A percentile compares a stretch with the other conserved stretches of the same genome.
Evolutionary conservation across 2,797 vertebrate species (phyloP).

Genomic region (Monodelphis domestica): DNA sequence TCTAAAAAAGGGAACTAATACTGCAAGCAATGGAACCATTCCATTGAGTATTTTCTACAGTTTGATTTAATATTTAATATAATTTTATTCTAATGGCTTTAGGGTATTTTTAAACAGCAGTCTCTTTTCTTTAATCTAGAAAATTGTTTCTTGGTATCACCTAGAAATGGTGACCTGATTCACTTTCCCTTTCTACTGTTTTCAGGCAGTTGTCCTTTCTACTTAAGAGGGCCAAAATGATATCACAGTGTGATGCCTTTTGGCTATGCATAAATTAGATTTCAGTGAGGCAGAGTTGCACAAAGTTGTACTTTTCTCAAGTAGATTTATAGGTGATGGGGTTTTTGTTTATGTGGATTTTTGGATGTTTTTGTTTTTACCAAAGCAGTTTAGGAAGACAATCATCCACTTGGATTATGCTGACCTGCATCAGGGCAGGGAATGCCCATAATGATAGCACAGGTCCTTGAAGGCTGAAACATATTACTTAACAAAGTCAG

Average conservation of each 20-base stretch:
- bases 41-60: background rate
- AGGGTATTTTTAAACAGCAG: background rate
- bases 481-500: background rate
- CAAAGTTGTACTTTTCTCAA: too few species aligned
- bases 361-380: background rate
- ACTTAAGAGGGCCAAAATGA: too few species aligned
- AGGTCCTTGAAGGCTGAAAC: background rate
- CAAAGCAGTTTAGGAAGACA: background rate
- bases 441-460: background rate
- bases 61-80: background rate
- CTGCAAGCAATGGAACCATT: background rate
- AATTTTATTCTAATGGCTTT: slow-evolving; percentile 22
- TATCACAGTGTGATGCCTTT: too few species aligned
- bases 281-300: too few species aligned
- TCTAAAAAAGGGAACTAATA: background rate
- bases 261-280: too few species aligned
- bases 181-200: background rate
- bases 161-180: background rate
- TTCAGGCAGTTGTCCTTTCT: too few species aligned
- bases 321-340: background rate
- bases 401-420: background rate
- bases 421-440: background rate
- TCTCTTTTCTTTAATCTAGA: background rate
- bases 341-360: background rate
- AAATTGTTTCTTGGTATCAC: background rate